Evolutionary conservation across 2,797 vertebrate genomes (phyloP).

Genomic region (Eulemur mongoz): DNA sequence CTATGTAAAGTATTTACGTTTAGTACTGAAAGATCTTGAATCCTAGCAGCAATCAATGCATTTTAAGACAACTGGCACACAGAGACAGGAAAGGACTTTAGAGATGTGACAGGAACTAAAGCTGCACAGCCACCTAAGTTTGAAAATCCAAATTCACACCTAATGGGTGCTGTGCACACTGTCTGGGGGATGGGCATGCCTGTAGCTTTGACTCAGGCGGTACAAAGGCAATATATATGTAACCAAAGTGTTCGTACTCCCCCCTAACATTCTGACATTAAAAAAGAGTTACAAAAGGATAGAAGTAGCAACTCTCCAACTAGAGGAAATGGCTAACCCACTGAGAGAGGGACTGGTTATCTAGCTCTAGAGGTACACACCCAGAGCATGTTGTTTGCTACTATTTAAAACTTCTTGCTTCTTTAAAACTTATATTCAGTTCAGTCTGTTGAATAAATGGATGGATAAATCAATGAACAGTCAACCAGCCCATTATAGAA

Average conservation of each 20-base stretch:
- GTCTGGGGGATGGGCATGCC: no score
- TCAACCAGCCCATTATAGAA: background rate
- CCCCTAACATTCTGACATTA: no score
- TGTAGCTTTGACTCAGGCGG: no score
- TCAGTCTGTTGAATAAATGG: background rate
- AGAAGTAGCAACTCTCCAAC: background rate
- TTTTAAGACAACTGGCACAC: background rate
- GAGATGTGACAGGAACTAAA: background rate
- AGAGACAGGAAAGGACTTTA: background rate
- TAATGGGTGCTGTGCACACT: no score
- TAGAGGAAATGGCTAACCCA: background rate
- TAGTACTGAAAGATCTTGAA: background rate
- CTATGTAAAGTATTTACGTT: background rate
- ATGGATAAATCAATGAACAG: background rate
- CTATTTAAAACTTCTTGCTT: background rate
- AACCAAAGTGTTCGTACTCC: no score
- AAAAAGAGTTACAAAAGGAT: background rate
- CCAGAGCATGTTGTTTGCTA: background rate
- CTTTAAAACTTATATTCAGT: background rate
- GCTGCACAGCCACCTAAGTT: no score
- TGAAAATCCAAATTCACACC: background rate
- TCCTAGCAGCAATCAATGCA: background rate
- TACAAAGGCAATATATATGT: no score
- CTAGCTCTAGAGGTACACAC: background rate
- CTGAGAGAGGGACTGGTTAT: rapidly evolving